phyloP scores from a whole-genome alignment of 2,113 vertebrate species.

The Ageneiosus marmoratus region DNA sequence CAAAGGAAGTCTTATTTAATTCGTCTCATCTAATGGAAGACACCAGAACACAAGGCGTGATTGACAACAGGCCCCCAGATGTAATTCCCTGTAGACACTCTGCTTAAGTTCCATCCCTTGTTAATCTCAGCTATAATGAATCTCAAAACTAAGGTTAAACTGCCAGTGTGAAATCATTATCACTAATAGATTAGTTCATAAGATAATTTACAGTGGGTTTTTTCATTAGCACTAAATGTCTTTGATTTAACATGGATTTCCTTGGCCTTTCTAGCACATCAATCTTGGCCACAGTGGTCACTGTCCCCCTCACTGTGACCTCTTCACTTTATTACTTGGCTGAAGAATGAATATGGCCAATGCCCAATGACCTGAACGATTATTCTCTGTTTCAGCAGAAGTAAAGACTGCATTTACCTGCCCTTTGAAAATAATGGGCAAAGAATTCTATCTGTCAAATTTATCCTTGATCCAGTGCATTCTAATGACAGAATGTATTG shows the following conservation, averaged over 20 bases:
- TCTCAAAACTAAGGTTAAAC: conserved; percentile 81
- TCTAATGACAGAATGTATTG: conserved; percentile 70
- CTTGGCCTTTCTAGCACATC: conserved; percentile 62
- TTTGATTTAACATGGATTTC: conserved; percentile 71
- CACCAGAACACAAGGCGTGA: conserved; percentile 74
- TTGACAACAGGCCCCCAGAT: conserved; percentile 73
- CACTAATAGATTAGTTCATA: conserved; percentile 76
- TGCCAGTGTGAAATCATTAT: conserved; percentile 79
- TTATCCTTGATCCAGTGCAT: conserved; percentile 69
- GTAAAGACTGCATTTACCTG: conserved; percentile 68
- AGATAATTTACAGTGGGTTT: conserved; percentile 75
- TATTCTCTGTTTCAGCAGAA: conserved; percentile 66
- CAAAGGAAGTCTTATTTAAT: conserved; percentile 79
- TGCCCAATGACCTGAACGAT: conserved; percentile 59
- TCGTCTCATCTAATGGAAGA: conserved; percentile 76
- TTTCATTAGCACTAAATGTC: conserved; percentile 73
- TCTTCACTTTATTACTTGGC: conserved; percentile 61
- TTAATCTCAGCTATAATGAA: conserved; percentile 82
- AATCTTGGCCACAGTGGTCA: conserved; percentile 67
- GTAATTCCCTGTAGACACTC: conserved; percentile 77
- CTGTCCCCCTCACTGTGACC: conserved; percentile 71
- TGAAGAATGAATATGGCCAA: conserved; percentile 65
- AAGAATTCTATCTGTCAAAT: conserved; percentile 74
- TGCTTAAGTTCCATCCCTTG: conserved; percentile 76
- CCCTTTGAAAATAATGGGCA: conserved; percentile 65